These are phyloP conservation scores for Neomicropteryx cornuta DNA, from an alignment of 1,140 invertebrate species.

Conservation along the genomic window DNA sequence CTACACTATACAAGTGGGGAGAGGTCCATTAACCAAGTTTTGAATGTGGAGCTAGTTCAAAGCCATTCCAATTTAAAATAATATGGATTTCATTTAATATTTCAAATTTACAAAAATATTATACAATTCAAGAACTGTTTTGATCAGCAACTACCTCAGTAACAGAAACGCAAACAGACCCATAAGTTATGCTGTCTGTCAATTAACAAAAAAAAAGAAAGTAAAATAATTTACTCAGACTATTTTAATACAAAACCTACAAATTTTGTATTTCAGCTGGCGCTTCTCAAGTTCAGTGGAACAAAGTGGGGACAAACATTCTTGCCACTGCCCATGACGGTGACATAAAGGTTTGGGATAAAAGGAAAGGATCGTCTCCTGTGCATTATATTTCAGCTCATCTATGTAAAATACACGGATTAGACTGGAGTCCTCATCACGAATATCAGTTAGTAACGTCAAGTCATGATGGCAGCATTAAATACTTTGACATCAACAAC, in stretches of 20 bases:
- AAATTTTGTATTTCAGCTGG: constrained; percentile 49
- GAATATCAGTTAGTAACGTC: constrained; percentile 84
- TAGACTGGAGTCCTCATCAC: constrained; percentile 84
- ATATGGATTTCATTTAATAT: background rate
- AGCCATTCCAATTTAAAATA: background rate
- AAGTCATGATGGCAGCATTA: constrained; percentile 89
- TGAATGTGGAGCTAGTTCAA: too few species aligned
- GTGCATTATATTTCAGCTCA: constrained; percentile 90
- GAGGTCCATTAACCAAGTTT: too few species aligned
- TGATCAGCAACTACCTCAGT: too few species aligned
- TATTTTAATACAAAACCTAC: background rate
- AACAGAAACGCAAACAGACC: too few species aligned
- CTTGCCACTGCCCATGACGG: constrained; percentile 92
- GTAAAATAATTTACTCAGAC: too few species aligned
- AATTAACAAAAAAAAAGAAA: too few species aligned
- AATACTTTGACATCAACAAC: constrained; percentile 87
- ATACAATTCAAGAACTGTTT: too few species aligned
- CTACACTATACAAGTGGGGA: too few species aligned
- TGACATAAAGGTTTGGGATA: constrained; percentile 92
- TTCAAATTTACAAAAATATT: too few species aligned
- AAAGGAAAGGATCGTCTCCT: constrained; percentile 75
- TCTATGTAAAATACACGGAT: constrained; percentile 82
- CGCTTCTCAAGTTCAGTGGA: constrained; percentile 90
- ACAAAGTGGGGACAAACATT: constrained; percentile 68
- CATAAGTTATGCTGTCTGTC: too few species aligned